Base-by-base conservation (phyloP, 2,888 invertebrate genomes). In the Zonitis immaculata region DNA sequence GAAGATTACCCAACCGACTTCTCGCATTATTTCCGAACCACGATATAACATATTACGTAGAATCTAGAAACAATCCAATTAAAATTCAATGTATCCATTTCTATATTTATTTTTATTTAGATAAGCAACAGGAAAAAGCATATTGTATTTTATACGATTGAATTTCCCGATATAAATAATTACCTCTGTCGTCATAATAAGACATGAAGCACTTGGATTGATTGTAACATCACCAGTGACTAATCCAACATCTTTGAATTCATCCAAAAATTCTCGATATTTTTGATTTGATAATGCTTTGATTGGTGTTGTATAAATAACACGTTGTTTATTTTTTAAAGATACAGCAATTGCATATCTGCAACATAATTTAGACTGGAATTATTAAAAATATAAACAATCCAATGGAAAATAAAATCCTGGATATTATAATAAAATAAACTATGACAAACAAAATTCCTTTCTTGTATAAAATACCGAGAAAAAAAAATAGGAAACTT, bases 181-280 rank as follows among this genome's bases (percentile, higher is more conserved):
- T 77, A 87, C 87, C 82, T 99, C 99, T n/a, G 99, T 99, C 0
- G 99, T 99, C 99, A 99, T 99, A 61, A 99, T 96, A 30, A 99
- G 83, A 76, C 97, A 95, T 49, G 95, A 95, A 11, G 99, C 99
- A 28, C 90, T 89, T 4, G 98, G 98, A 79, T 99, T 99, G 49
- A 99, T 96, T 0, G 99, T 99, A 2, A 99, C 98, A 79, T 99
- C 99, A 27, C 99, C 99, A 20, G 99, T 99, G 62, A 99, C 90
- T 44, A 99, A 80, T 35, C 99, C 99, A 8, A 99, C 99, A 77
- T 99, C 99, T 75, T 89, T 87, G 70, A 98, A 98, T 75, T 97
- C 95, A 71, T 98, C 98, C 56, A 87, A 89, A 73, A 99, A 92
- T 74, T 99, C 99, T 60, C 99, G 81, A 76, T 95, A 99, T 74